phyloP scores from a whole-genome alignment of 1,140 invertebrate species.

The Saccostrea echinata region DNA sequence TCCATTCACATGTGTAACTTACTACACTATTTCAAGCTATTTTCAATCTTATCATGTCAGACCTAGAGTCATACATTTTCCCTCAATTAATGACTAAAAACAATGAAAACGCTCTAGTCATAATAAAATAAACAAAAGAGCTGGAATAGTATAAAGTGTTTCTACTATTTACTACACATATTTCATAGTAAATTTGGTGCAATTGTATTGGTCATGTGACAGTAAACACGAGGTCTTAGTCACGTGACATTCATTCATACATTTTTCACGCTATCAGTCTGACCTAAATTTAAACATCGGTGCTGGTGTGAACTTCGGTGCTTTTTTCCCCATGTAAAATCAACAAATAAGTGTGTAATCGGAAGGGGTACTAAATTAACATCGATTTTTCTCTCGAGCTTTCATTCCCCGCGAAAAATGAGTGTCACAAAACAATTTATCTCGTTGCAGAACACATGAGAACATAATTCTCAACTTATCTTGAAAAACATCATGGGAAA shows the following conservation, averaged over 20 bases:
- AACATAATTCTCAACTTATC: background rate
- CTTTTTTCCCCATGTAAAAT: background rate
- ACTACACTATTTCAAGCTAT: too few species aligned
- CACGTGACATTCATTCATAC: conserved; percentile 8
- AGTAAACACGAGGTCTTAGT: conserved; percentile 10
- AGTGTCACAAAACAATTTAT: background rate
- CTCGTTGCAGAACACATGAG: background rate
- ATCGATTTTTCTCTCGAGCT: background rate
- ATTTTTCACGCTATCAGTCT: background rate
- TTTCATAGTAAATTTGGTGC: too few species aligned
- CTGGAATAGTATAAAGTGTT: too few species aligned
- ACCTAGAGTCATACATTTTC: too few species aligned
- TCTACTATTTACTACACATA: too few species aligned
- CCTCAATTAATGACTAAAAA: too few species aligned
- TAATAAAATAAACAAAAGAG: too few species aligned
- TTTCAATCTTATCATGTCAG: too few species aligned
- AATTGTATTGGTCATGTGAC: background rate
- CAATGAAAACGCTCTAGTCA: too few species aligned
- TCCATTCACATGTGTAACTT: too few species aligned
- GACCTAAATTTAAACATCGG: conserved; percentile 12
- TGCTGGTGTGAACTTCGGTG: background rate
- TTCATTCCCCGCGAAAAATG: background rate
- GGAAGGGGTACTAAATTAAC: conserved; percentile 2
- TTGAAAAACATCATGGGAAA: conserved; percentile 16
- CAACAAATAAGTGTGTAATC: conserved; percentile 1